Evolutionary conservation across 23 tunicate genomes (phyloP).

Genomic region (Styela clava): DNA sequence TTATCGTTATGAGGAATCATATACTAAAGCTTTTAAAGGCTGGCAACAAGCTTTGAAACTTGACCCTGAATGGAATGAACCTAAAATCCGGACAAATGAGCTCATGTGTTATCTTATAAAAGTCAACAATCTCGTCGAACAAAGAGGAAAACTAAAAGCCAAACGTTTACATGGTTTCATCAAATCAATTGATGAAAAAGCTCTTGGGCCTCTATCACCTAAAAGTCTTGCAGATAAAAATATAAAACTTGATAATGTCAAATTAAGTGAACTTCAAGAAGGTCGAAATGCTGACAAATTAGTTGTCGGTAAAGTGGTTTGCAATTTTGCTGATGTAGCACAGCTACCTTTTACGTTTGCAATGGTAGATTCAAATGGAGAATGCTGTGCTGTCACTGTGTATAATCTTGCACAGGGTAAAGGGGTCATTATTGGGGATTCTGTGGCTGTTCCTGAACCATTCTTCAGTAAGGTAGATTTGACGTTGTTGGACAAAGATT

Average conservation of each 20-base stretch:
- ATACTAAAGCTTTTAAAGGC: conserved; percentile 60
- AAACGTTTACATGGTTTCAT: conserved; percentile 54
- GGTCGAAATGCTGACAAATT: conserved; percentile 70
- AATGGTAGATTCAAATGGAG: conserved; percentile 49
- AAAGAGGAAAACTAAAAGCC: conserved; percentile 67
- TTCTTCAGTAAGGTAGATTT: conserved; percentile 40
- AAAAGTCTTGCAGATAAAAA: conserved; percentile 13
- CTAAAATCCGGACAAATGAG: conserved; percentile 36
- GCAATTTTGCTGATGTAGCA: conserved; percentile 82
- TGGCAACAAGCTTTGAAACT: conserved; percentile 41
- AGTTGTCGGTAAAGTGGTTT: conserved; percentile 53
- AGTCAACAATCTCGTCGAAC: conserved; percentile 46
- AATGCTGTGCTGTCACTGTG: conserved; percentile 70
- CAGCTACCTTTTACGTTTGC: conserved; percentile 81
- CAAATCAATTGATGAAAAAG: conserved; percentile 52
- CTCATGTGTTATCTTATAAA: conserved; percentile 53
- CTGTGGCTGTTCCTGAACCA: conserved; percentile 89
- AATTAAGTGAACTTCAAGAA: conserved; percentile 31
- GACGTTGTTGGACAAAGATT: conserved; percentile 6
- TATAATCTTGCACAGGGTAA: conserved; percentile 75
- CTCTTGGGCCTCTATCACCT: conserved; percentile 32
- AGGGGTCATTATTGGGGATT: conserved; percentile 90
- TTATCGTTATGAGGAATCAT: conserved; percentile 62
- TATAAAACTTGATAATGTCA: conserved; percentile 1
- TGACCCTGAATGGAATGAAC: conserved; percentile 83